A percentile compares a stretch with the other conserved stretches of the same genome.
Evolutionary conservation across 2,113 vertebrate species (phyloP).

Genomic region (Lota lota): DNA sequence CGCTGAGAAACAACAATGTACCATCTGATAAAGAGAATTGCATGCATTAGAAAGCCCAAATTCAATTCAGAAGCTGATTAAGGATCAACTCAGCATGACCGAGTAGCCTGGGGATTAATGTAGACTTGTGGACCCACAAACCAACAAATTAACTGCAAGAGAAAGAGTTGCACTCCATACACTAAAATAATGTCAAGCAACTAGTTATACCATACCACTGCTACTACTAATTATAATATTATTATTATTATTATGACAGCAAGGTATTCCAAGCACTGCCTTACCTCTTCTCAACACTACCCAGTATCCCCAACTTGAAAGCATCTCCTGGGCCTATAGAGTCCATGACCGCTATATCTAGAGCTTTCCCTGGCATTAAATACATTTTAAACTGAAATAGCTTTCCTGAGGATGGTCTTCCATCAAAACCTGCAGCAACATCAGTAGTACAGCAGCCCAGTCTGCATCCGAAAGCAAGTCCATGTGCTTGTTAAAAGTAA

Average conservation of each 20-base stretch:
- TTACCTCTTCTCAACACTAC: slow-evolving; percentile 56
- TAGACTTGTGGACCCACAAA: slow-evolving; percentile 1
- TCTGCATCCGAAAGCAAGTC: slow-evolving; percentile 22
- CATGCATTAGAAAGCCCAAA: background rate
- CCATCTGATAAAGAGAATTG: background rate
- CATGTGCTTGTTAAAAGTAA: background rate
- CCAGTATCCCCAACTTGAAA: slow-evolving; percentile 52
- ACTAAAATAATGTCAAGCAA: background rate
- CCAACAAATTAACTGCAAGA: background rate
- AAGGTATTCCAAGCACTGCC: slow-evolving; percentile 2
- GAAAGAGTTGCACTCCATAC: background rate
- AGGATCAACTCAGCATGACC: slow-evolving; percentile 3
- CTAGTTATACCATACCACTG: background rate
- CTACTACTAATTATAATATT: background rate
- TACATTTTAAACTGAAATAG: background rate
- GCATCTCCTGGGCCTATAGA: slow-evolving; percentile 33
- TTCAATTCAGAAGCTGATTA: background rate
- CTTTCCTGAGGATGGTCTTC: background rate
- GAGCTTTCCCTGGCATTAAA: background rate
- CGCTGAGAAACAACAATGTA: slow-evolving; percentile 20
- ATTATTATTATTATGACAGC: background rate
- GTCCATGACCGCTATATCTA: slow-evolving; percentile 25
- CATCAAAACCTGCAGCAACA: background rate
- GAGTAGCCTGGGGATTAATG: slow-evolving; percentile 9
- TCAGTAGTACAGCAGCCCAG: slow-evolving; percentile 13